These are phyloP conservation scores for Amblyopsis hoosieri DNA, from an alignment of 2,797 vertebrate genomes.

Conservation along the genomic window DNA sequence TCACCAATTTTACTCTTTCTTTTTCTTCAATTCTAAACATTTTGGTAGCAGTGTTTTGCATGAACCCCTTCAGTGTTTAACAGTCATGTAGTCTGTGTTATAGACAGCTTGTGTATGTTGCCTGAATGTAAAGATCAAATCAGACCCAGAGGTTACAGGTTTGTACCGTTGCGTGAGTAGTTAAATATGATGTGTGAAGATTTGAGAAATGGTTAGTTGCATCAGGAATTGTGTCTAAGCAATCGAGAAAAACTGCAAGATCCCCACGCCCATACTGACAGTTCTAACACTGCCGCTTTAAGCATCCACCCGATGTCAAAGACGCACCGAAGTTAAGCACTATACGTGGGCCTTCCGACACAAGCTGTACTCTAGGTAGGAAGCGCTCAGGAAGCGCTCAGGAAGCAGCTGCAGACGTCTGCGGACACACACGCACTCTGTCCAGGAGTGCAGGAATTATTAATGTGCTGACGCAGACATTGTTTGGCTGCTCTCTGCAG, in stretches of 20 bases:
- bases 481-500: conserved; percentile 67
- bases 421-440: conserved; percentile 25
- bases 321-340: conserved; percentile 8
- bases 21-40: no score
- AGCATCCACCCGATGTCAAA: not conserved
- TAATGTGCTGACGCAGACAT: conserved; percentile 71
- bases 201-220: no score
- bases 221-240: no score
- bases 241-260: not conserved
- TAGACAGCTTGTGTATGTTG: no score
- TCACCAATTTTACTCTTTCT: no score
- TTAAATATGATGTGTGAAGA: no score
- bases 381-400: conserved; percentile 14
- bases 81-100: no score
- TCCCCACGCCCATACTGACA: not conserved
- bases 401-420: conserved; percentile 23
- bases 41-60: no score
- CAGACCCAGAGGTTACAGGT: no score
- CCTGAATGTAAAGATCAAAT: no score
- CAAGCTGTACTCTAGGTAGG: conserved; percentile 3
- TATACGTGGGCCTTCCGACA: conserved; percentile 2
- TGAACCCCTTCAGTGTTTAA: no score
- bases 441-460: conserved; percentile 55
- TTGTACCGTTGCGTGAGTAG: no score
- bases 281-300: not conserved